A percentile compares a stretch with the other conserved stretches of the same genome.
These are phyloP conservation scores for Stegana nigrithorax DNA, from an alignment of 2,888 invertebrate genomes.

Conservation along the genomic window DNA sequence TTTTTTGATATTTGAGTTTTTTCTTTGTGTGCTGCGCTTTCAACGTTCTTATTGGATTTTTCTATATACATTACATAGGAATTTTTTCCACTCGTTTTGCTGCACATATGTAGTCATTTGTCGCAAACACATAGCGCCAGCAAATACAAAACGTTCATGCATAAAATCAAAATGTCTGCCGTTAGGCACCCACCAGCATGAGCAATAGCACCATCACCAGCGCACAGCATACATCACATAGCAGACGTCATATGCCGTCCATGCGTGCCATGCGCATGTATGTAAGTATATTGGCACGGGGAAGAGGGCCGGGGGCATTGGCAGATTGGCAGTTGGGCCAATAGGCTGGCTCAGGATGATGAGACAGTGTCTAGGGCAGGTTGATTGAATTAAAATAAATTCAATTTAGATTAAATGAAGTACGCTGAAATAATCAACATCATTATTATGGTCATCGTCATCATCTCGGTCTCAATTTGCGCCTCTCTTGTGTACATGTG, in stretches of 20 bases:
- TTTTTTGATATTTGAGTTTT: neutral
- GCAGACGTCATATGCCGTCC: neutral
- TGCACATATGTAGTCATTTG: neutral
- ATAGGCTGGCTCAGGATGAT: too few relatives aligned
- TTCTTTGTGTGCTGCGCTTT: neutral
- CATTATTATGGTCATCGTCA: neutral
- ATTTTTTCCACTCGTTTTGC: neutral
- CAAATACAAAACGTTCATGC: neutral
- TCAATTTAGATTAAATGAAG: conserved; percentile 40
- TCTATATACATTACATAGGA: neutral
- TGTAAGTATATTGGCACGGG: too few relatives aligned
- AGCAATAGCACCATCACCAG: too few relatives aligned
- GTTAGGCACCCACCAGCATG: conserved; percentile 10
- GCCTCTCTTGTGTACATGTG: too few relatives aligned
- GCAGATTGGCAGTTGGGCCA: too few relatives aligned
- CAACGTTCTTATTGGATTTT: neutral
- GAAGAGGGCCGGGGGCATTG: too few relatives aligned
- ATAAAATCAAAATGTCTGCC: conserved; percentile 12
- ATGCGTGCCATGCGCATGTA: neutral
- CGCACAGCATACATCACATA: neutral
- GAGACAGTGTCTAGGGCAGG: neutral
- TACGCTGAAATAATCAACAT: neutral
- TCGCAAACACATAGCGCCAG: neutral
- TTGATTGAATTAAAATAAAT: conserved; percentile 41
- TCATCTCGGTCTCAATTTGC: too few relatives aligned